Percentiles rank a stretch among this genome's conserved stretches.
Conservation (phyloP, 1,140 invertebrate species). For the Teleogryllus occipitalis region DNA sequence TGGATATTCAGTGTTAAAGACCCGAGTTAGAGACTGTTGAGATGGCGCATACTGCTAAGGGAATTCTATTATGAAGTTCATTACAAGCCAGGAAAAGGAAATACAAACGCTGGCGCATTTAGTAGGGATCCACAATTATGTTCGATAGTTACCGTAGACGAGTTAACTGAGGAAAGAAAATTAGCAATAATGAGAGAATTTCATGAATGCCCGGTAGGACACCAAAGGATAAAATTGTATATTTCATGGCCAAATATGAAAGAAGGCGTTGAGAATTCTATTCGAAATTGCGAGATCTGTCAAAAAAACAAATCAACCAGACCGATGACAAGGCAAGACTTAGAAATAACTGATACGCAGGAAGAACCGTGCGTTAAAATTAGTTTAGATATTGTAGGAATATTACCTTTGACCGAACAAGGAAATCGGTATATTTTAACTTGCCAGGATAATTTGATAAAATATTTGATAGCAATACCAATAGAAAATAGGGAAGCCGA, state of each 20-base stretch:
- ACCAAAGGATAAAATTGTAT: neutral
- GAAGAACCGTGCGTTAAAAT: constrained; percentile 10
- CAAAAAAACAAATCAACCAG: neutral
- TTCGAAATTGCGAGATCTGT: neutral
- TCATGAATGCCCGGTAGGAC: neutral
- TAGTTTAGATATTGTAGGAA: constrained; percentile 22
- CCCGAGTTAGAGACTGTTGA: constrained; percentile 27
- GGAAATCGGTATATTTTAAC: constrained; percentile 24
- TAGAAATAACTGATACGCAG: constrained; percentile 8
- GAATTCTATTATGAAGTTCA: constrained; percentile 30
- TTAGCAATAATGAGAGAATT: neutral
- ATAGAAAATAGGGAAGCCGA: constrained; percentile 16
- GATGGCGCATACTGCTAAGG: constrained; percentile 32
- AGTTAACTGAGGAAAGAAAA: neutral
- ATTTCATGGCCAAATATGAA: neutral
- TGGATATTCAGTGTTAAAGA: constrained; percentile 33
- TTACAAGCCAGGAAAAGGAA: constrained; percentile 23
- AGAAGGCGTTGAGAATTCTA: neutral
- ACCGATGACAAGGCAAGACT: neutral
- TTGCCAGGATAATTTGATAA: constrained; percentile 21
- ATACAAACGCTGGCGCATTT: constrained; percentile 14
- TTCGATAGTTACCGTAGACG: neutral
- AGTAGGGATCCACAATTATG: no score
- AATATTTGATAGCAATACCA: constrained; percentile 18
- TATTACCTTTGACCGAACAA: constrained; percentile 15